These are phyloP conservation scores for Lathronympha strigana DNA, from an alignment of 2,888 invertebrate species.

Conservation along the genomic window DNA sequence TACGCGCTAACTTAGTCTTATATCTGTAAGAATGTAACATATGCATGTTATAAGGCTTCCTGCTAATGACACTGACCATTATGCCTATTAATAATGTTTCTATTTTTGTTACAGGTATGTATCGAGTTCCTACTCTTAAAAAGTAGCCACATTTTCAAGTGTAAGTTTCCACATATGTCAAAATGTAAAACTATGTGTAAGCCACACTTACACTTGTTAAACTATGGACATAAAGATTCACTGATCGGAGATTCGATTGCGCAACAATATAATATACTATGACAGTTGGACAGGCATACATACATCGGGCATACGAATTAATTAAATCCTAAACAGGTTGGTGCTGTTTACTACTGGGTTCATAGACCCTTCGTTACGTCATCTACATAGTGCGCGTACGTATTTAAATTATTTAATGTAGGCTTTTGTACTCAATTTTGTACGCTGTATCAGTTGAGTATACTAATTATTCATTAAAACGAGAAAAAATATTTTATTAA, in stretches of 20 bases:
- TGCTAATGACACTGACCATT: constrained; percentile 8
- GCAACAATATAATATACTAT: constrained; percentile 16
- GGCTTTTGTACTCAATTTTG: too few relatives aligned
- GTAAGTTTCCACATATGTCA: too few relatives aligned
- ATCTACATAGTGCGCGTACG: too few relatives aligned
- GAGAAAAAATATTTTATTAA: too few relatives aligned
- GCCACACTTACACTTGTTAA: background rate
- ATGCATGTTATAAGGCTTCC: constrained; percentile 16
- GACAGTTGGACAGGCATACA: constrained; percentile 22
- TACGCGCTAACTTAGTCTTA: background rate
- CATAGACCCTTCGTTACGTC: constrained; percentile 56
- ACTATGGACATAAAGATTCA: constrained; percentile 2
- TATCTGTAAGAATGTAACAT: constrained; percentile 4
- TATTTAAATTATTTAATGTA: background rate
- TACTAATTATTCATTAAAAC: too few relatives aligned
- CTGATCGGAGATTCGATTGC: constrained; percentile 6
- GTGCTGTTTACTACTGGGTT: constrained; percentile 57
- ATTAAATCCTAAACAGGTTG: constrained; percentile 33
- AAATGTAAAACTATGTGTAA: background rate
- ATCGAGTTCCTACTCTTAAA: constrained; percentile 39
- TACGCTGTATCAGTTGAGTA: too few relatives aligned
- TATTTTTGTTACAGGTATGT: constrained; percentile 63
- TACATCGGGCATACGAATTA: constrained; percentile 31
- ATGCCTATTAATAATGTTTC: constrained; percentile 39
- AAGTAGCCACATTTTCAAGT: background rate